A percentile compares a stretch with the other conserved stretches of the same genome.
These are phyloP conservation scores for Tachycineta bicolor DNA, from an alignment of 2,113 vertebrate species.

Conservation along the genomic window DNA sequence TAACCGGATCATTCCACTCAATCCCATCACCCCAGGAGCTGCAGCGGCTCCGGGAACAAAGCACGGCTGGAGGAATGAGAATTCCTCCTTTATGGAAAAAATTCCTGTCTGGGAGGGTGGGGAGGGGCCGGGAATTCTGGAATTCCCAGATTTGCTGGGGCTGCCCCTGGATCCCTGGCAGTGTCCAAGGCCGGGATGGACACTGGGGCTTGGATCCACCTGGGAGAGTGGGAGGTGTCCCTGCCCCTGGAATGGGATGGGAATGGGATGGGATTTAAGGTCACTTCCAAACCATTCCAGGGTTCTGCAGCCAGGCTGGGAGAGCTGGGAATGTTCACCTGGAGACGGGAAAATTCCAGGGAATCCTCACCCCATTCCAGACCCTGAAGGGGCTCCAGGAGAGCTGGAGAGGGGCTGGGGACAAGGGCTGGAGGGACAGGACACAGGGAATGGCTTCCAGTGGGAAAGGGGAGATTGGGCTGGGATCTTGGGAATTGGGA, in stretches of 20 bases:
- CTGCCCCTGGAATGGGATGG: not conserved
- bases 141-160: not conserved
- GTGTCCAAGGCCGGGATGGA: not conserved
- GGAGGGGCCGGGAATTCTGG: not conserved
- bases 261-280: no score
- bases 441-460: no score
- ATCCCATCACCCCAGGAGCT: not conserved
- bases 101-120: not conserved
- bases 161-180: not conserved
- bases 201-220: accelerated
- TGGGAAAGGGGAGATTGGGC: no score
- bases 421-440: no score
- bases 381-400: no score
- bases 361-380: no score
- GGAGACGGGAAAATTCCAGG: no score
- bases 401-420: no score
- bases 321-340: no score
- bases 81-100: not conserved
- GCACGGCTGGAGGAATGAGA: accelerated
- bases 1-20: accelerated
- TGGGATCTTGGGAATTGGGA: no score
- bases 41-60: not conserved
- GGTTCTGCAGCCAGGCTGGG: no score
- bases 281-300: no score
- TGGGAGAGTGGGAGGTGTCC: accelerated